Base-by-base conservation (phyloP, 2,888 invertebrate genomes). In the Syrphus vitripennis region DNA sequence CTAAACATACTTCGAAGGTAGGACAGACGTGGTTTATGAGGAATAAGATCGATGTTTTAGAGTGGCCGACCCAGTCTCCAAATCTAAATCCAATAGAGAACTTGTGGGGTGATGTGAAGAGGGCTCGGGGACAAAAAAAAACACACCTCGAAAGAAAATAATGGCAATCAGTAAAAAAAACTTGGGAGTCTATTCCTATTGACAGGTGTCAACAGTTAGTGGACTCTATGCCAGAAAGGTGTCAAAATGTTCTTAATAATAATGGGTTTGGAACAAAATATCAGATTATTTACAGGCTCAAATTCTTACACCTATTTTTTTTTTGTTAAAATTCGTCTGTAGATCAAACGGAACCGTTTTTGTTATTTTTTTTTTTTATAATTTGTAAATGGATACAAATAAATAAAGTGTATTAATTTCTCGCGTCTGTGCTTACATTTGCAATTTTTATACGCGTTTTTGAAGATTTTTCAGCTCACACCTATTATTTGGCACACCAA, bases 171-270 rank as follows among this genome's bases (percentile, higher is more conserved):
- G 37, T 63, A 12, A 19, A 69, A 37, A 16, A 29, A 53, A 42
- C 69, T 59, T 70, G 75, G 72, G 71, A 40, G 40, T 53, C 31
- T 42, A 87, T 74, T 72, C 70, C 53, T 37, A 24, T 40, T 31
- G 37, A 79, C 21, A 61, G 83, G 50, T 78, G 83, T 53, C 74
- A 79, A 61, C 12, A 26, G 42, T 61, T 78, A n/a, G 69, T 77
- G 6, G 19, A 69, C 57, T 77, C 69, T n/a, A 67, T 67, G 45
- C 45, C 42, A n/a, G 16, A 10, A 48, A 31, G 67, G 16, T 55
- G 67, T 65, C 34, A 65, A 26, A 26, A 29, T n/a, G 76, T n/a
- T n/a, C n/a, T 67, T 19, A 19, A 42, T 65, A 29, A 48, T 26
- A 45, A 63, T 55, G n/a, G 29, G n/a, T 55, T n/a, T 34, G 37